Evolutionary conservation across 1,140 invertebrate species (phyloP).

Genomic region (Drosophila nigrodunni): DNA sequence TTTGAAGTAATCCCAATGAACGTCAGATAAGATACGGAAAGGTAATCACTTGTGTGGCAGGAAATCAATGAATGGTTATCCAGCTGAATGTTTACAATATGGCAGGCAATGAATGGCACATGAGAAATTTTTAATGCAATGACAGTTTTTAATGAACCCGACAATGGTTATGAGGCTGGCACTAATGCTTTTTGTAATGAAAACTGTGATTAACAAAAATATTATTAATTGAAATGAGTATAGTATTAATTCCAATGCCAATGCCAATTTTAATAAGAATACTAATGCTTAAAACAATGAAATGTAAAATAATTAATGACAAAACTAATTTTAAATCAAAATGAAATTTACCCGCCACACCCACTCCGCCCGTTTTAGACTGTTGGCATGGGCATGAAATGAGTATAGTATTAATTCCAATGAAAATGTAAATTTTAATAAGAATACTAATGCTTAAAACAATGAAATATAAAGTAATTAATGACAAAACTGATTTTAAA

Average conservation of each 20-base stretch:
- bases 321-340: background rate
- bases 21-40: background rate
- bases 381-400: no score
- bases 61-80: background rate
- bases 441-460: background rate
- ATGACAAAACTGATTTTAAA: background rate
- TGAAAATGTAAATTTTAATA: background rate
- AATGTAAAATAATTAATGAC: background rate
- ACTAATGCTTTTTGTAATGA: background rate
- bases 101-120: slow-evolving; percentile 1
- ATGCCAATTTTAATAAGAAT: background rate
- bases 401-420: no score
- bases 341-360: background rate
- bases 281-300: background rate
- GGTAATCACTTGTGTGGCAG: background rate
- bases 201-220: background rate
- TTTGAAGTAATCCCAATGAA: background rate
- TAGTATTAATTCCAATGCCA: background rate
- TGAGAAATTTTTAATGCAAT: background rate
- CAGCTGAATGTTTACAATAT: background rate
- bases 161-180: background rate
- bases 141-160: background rate
- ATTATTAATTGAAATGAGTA: background rate
- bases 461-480: background rate
- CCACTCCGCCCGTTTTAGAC: background rate